Evolutionary conservation across 2,888 invertebrate genomes (phyloP).

Genomic region (Blastobasis adustella): DNA sequence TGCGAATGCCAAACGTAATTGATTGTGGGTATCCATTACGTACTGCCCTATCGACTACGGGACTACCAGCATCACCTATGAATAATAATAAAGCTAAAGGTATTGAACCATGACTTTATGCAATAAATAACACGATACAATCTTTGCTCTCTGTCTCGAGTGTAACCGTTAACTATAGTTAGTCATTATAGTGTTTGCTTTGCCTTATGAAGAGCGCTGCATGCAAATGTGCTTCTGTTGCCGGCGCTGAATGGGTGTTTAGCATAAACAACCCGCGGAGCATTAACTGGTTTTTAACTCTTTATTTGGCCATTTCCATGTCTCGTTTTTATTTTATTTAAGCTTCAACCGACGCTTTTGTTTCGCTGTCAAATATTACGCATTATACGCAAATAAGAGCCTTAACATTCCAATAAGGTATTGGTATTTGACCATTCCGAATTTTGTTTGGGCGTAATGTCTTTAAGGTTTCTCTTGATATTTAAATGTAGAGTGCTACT

Average conservation of each 20-base stretch:
- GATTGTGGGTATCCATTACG: conserved; percentile 17
- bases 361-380: too few relatives aligned
- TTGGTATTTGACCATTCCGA: too few relatives aligned
- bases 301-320: background rate
- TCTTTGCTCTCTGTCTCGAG: conserved; percentile 21
- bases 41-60: conserved; percentile 20
- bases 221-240: conserved; percentile 35
- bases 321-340: background rate
- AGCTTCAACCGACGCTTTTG: background rate
- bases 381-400: too few relatives aligned
- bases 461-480: too few relatives aligned
- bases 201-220: conserved; percentile 23
- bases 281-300: background rate
- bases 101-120: conserved; percentile 52
- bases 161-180: conserved; percentile 6
- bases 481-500: too few relatives aligned
- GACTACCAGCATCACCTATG: conserved; percentile 38
- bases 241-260: conserved; percentile 38
- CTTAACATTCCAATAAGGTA: too few relatives aligned
- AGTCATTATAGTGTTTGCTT: conserved; percentile 19
- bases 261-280: conserved; percentile 28
- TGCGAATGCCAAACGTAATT: conserved; percentile 1
- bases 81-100: conserved; percentile 51
- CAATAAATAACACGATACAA: conserved; percentile 56
- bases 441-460: too few relatives aligned